Base-by-base conservation (phyloP, 2,797 vertebrate genomes). In the Cossypha polioptera region DNA sequence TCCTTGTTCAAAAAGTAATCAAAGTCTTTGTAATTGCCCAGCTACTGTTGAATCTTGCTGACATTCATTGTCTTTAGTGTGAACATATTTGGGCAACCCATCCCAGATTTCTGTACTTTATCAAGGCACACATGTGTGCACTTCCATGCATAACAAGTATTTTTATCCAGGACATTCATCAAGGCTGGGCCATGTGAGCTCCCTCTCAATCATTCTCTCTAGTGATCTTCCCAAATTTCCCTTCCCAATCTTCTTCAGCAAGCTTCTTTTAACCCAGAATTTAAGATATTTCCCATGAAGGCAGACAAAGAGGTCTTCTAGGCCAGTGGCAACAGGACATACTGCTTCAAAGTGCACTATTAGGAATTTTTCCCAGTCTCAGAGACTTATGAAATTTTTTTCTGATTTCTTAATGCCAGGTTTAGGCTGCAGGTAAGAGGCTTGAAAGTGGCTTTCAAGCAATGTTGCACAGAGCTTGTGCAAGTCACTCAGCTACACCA, bases 401-500 rank as follows among this genome's bases (percentile, higher is more conserved):
- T 74, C 31, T 15, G 2, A 14, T 83, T 75, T 81, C 16, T n/a
- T 43, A 69, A 43, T 1, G 1, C 24, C 25, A 28, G 11, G 18
- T 76, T 77, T 69, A 78, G 19, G 33, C 10, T 78, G 18, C 22
- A 75, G 6, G 7, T 74, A 55, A 65, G 55, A 88, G 36, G 62
- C 19, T 17, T 36, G 45, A 63, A 53, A 3, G 3, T 6, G 26
- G 13, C 8, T 86, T 86, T 93, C 24, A 25, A 59, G 45, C 13
- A 68, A 38, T 7, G 10, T 42, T 40, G 16, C 26, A 22, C 5
- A 80, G 13, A 0, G 0, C 7, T 15, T 43, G 5, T 11, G 18
- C 11, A 33, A 78, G 43, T 48, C 5, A 0, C 40, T 66, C 55
- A 66, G 16, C 12, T n/a, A 68, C 15, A 53, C 8, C 16, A 5